These are phyloP conservation scores for Eucidaris tribuloides DNA, from an alignment of 35 echinoderm and acorn worm genomes.

Conservation along the genomic window DNA sequence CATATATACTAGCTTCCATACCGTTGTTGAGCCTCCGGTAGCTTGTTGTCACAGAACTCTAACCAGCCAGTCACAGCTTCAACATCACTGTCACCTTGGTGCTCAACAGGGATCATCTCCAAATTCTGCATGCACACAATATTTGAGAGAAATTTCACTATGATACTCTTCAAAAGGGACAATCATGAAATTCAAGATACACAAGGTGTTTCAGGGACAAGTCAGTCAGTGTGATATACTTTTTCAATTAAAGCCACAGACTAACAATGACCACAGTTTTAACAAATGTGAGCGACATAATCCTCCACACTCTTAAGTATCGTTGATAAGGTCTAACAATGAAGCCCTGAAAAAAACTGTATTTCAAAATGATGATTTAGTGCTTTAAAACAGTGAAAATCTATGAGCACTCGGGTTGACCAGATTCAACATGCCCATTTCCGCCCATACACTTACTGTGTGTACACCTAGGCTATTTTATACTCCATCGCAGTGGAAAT, in stretches of 20 bases:
- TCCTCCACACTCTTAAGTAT: too few relatives aligned
- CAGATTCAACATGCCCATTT: too few relatives aligned
- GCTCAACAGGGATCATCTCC: neutral
- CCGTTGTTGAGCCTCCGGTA: slow-evolving; percentile 14
- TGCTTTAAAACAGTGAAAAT: too few relatives aligned
- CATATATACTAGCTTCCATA: neutral
- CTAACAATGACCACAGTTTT: too few relatives aligned
- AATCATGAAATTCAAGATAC: neutral
- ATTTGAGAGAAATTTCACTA: neutral
- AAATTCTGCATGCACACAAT: neutral
- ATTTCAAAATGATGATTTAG: too few relatives aligned
- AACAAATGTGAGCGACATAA: too few relatives aligned
- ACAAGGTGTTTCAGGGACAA: neutral
- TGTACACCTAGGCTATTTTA: too few relatives aligned
- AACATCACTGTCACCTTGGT: neutral
- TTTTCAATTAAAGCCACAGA: too few relatives aligned
- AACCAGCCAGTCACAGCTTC: slow-evolving; percentile 16
- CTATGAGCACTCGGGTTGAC: too few relatives aligned
- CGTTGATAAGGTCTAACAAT: too few relatives aligned
- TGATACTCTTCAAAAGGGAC: neutral
- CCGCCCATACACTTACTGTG: too few relatives aligned
- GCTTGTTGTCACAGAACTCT: neutral
- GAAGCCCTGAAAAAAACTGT: too few relatives aligned
- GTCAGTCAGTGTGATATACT: neutral
- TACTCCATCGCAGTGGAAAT: neutral